Base-by-base conservation (phyloP, 2,888 invertebrate species). In the Dryocosmus kuriphilus region DNA sequence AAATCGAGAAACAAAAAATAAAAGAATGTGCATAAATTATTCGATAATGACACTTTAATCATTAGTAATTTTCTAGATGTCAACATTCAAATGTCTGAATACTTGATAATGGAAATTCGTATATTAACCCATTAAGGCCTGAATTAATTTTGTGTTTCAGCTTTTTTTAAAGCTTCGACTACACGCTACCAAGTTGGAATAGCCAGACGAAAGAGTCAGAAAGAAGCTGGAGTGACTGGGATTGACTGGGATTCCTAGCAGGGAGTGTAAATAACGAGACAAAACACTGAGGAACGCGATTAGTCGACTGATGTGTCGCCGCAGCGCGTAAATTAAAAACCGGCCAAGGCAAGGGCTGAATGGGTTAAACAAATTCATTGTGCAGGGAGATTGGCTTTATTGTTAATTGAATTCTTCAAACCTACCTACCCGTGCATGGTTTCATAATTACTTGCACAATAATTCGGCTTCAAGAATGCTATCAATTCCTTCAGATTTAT, bases 361-460 rank as follows among this genome's bases (percentile, higher is more conserved):
- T n/a, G n/a, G n/a, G n/a, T n/a, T n/a, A 16, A 27, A 60, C 6
- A 27, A 60, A 27, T 57, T 24, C 6, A 60, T 16, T 27, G 14
- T 27, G 16, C 22, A 60, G 57, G 11, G 14, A 60, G 1, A 24
- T 1, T 24, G 16, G 14, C 60, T 7, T 27, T 55, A 22, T 4
- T 22, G n/a, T 22, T 27, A 27, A 60, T 16, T 27, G 27, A 60
- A 27, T 60, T 60, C 27, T 60, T 27, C 16, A 60, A 60, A 60
- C 16, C 27, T 60, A 60, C 16, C 27, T 60, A 60, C 60, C 14
- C 27, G 14, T 60, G 27, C 16, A 5, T 27, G 60, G 27, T 60
- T 27, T 27, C 27, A 60, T 60, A 60, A 60, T 27, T 60, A 60
- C 60, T 60, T 60, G 60, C 60, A 60, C 60, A 60, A 60, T 27